phyloP scores from a whole-genome alignment of 2,797 vertebrate genomes.

The Balearica regulorum region DNA sequence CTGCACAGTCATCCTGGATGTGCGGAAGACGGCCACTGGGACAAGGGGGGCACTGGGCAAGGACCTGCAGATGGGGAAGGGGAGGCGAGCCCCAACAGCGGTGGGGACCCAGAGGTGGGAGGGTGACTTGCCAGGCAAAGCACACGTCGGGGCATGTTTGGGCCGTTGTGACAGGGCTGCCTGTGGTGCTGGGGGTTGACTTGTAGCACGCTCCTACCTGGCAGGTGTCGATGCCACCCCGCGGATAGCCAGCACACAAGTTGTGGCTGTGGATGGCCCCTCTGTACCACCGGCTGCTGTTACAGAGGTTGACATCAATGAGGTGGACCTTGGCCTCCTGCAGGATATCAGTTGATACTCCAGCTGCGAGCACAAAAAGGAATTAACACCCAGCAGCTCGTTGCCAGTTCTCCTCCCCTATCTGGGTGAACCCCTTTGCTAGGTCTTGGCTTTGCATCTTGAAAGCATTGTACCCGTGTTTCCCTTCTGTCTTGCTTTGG shows the following conservation, averaged over 20 bases:
- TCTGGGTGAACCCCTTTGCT: not conserved
- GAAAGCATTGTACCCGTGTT: not conserved
- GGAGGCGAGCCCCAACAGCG: fast-evolving
- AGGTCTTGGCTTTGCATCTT: not conserved
- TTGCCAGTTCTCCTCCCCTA: not conserved
- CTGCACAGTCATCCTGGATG: not conserved
- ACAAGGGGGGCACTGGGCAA: not conserved
- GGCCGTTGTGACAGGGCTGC: not conserved
- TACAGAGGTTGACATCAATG: not conserved
- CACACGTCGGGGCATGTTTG: fast-evolving
- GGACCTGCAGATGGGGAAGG: not conserved
- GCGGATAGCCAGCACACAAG: not conserved
- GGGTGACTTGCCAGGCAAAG: not conserved
- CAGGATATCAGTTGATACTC: fast-evolving
- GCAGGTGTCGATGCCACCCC: not conserved
- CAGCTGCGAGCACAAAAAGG: not conserved
- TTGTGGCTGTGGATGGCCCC: not conserved
- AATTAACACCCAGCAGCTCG: fast-evolving
- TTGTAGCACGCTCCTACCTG: not conserved
- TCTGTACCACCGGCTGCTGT: not conserved
- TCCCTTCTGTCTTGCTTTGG: not conserved
- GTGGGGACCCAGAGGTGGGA: not conserved
- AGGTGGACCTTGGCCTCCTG: not conserved
- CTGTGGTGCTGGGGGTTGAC: not conserved
- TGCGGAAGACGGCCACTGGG: not conserved